A percentile compares a stretch with the other conserved stretches of the same genome.
Evolutionary conservation across 2,113 vertebrate genomes (phyloP).

Genomic region (Syrrhaptes paradoxus): DNA sequence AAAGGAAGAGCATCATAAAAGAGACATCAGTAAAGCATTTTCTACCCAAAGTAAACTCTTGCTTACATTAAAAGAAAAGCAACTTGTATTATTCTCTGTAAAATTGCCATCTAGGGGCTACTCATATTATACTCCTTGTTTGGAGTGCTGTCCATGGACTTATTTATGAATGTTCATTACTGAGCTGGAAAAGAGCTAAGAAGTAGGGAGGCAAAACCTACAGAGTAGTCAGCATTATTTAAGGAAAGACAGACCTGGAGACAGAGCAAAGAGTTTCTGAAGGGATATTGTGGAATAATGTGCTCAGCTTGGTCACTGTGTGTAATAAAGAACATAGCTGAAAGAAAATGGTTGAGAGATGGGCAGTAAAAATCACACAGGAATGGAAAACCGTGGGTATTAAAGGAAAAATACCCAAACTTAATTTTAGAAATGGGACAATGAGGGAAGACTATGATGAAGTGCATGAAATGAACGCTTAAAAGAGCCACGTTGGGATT

Average conservation of each 20-base stretch:
- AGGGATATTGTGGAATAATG: neutral
- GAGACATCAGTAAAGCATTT: neutral
- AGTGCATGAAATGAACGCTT: neutral
- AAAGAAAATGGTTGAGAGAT: neutral
- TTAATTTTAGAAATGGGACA: neutral
- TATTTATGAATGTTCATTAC: neutral
- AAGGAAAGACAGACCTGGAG: conserved; percentile 2
- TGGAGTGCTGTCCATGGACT: neutral
- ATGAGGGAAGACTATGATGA: neutral
- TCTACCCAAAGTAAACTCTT: neutral
- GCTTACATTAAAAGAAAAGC: neutral
- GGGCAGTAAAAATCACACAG: neutral
- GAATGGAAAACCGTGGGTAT: neutral
- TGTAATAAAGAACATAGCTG: neutral
- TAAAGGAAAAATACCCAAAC: conserved; percentile 11
- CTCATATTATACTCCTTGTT: neutral
- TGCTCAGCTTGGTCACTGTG: neutral
- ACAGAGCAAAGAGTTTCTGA: neutral
- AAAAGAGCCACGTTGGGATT: neutral
- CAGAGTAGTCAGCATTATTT: neutral
- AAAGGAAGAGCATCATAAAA: neutral
- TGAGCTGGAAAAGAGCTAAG: neutral
- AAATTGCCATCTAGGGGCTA: neutral
- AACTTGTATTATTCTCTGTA: neutral
- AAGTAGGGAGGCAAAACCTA: neutral